These are phyloP conservation scores for Lasius fuliginosus DNA, from an alignment of 2,888 invertebrate species.

Conservation along the genomic window DNA sequence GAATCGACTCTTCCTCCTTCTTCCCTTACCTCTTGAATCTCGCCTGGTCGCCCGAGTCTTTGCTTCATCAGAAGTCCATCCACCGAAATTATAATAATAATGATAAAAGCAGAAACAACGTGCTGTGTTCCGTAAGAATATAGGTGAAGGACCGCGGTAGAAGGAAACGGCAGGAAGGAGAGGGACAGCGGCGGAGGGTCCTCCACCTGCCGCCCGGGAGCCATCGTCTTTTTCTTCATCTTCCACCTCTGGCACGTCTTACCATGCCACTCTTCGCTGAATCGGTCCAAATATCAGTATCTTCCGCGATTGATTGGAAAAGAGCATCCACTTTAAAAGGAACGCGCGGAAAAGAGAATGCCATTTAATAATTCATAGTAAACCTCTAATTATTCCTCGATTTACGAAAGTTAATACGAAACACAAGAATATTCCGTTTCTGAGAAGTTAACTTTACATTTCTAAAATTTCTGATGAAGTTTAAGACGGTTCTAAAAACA, in stretches of 20 bases:
- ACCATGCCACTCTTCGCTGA: constrained; percentile 57
- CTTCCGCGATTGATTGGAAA: constrained; percentile 68
- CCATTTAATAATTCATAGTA: constrained; percentile 38
- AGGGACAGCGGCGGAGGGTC: constrained; percentile 45
- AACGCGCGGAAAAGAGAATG: background rate
- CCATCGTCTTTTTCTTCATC: constrained; percentile 65
- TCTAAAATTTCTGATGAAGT: background rate
- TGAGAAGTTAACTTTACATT: background rate
- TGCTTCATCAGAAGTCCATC: constrained; percentile 76
- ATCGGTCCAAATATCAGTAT: constrained; percentile 71
- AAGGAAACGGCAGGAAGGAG: constrained; percentile 33
- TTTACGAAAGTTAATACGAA: background rate
- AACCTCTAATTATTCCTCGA: constrained; percentile 15
- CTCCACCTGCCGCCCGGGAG: constrained; percentile 76
- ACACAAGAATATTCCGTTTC: background rate
- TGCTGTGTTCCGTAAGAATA: constrained; percentile 60
- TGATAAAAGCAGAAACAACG: constrained; percentile 76
- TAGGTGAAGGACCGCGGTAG: constrained; percentile 24
- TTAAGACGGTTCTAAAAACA: background rate
- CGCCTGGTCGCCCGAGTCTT: constrained; percentile 43
- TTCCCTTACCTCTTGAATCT: constrained; percentile 38
- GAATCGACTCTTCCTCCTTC: constrained; percentile 46
- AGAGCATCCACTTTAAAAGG: background rate
- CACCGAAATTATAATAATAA: constrained; percentile 82
- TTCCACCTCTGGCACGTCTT: constrained; percentile 43